These are phyloP conservation scores for Platynereis dumerilii DNA, from an alignment of 2,888 invertebrate species.

Conservation along the genomic window DNA sequence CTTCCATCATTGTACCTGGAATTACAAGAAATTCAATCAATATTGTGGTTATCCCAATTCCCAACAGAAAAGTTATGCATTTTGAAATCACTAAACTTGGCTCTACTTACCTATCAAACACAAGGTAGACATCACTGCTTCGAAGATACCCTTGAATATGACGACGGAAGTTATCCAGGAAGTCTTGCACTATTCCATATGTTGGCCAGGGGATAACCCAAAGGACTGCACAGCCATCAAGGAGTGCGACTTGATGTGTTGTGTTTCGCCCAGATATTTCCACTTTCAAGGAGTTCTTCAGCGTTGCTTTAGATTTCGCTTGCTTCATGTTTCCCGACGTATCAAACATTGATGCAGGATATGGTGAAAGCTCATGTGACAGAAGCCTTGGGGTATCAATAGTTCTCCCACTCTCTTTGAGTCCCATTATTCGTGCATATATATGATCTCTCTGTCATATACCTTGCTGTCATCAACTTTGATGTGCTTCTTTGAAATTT, in stretches of 20 bases:
- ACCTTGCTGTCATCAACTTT: constrained; percentile 25
- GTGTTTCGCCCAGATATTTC: constrained; percentile 15
- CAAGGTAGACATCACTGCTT: neutral
- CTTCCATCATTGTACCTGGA: neutral
- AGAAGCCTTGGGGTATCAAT: constrained; percentile 19
- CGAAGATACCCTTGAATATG: neutral
- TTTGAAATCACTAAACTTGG: neutral
- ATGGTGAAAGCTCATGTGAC: too few relatives aligned
- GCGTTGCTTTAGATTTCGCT: constrained; percentile 21
- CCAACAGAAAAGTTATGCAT: neutral
- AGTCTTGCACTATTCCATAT: constrained; percentile 25
- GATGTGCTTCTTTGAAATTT: constrained; percentile 20
- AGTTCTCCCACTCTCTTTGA: too few relatives aligned
- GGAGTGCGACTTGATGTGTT: neutral
- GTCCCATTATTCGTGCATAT: too few relatives aligned
- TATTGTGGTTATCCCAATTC: too few relatives aligned
- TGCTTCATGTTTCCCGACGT: constrained; percentile 8
- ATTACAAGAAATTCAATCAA: too few relatives aligned
- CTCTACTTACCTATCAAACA: constrained; percentile 8
- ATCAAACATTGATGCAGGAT: constrained; percentile 25
- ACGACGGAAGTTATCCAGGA: constrained; percentile 16
- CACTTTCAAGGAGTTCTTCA: constrained; percentile 22
- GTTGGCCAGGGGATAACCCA: constrained; percentile 30
- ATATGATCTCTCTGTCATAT: too few relatives aligned
- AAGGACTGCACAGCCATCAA: constrained; percentile 29